Evolutionary conservation across 1,140 invertebrate genomes (phyloP), one percentile per base, ranked within the genome.

Genomic region (Diprion similis): DNA sequence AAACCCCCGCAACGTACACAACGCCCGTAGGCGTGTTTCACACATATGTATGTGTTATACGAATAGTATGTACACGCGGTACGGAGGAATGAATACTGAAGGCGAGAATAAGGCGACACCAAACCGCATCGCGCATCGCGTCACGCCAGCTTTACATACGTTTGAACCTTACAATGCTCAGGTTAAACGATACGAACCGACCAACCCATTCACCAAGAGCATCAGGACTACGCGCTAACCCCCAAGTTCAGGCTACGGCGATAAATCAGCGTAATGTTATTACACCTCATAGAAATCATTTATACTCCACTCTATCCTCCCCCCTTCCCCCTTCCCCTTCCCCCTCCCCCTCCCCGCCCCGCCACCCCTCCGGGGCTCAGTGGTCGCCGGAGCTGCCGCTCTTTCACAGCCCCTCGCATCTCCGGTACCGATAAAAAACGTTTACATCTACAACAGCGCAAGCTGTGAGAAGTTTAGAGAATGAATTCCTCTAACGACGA

Each of bases 221-320:
- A 37, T 17, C 51, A 4, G 51, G 51, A 59, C 51, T 59, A 59
- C 3, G 51, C 24, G 24, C 51, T 59, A 59, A 59, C 51, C 51
- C 51, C n/a, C n/a, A 17, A 59, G 51, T 59, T 59, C 51, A 59
- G 51, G 51, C 11, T 59, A 59, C 51, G 51, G 51, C 51, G 11
- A 17, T 59, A 59, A 59, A 59, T 59, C 51, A 59, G n/a, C 51
- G 51, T 59, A 59, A 59, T 59, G 51, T 59, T 59, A 59, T 59
- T 59, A 59, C 51, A 59, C 51, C 51, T 59, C 51, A 59, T 59
- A 59, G 51, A 59, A 59, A 59, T 59, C 51, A 59, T 59, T 59
- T 59, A 59, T 17, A 15, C 24, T 37, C 24, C 51, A 59, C 51
- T 59, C 24, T 37, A 37, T 37, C 24, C 24, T n/a, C n/a, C n/a